A percentile compares a stretch with the other conserved stretches of the same genome.
These are phyloP conservation scores for Pitangus sulphuratus DNA, from an alignment of 2,797 vertebrate genomes.

Conservation along the genomic window DNA sequence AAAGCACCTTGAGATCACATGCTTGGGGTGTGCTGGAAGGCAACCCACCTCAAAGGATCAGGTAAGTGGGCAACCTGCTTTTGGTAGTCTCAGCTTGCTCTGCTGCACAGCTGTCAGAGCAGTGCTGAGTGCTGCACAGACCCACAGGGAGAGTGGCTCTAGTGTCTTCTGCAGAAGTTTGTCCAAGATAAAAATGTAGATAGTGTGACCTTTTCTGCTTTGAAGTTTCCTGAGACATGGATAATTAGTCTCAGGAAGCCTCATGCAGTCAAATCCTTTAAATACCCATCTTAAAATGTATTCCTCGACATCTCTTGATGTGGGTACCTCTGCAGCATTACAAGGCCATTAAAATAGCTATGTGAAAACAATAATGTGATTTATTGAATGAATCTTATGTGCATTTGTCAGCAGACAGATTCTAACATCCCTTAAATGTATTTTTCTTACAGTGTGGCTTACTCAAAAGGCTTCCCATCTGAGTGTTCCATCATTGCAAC, in stretches of 20 bases:
- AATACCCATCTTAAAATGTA: neutral
- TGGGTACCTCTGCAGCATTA: neutral
- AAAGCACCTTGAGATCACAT: neutral
- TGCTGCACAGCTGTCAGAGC: neutral
- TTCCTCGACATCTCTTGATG: neutral
- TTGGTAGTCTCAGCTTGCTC: neutral
- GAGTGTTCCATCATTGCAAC: conserved; percentile 78
- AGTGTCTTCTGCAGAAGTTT: neutral
- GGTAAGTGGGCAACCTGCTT: neutral
- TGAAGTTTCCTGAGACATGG: neutral
- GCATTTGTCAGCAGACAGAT: neutral
- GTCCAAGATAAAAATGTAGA: neutral
- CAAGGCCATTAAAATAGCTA: neutral
- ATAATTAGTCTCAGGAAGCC: neutral
- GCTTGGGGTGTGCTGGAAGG: neutral
- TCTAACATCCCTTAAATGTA: neutral
- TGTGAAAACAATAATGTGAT: neutral
- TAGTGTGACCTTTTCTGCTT: neutral
- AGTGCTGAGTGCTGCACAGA: neutral
- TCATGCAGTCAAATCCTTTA: neutral
- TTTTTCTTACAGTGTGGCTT: conserved; percentile 70
- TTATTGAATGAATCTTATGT: neutral
- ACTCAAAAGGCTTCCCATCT: conserved; percentile 76
- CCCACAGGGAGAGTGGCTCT: neutral
- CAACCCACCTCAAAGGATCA: neutral